phyloP scores from a whole-genome alignment of 2,888 invertebrate genomes.

The Phytoseiulus persimilis region DNA sequence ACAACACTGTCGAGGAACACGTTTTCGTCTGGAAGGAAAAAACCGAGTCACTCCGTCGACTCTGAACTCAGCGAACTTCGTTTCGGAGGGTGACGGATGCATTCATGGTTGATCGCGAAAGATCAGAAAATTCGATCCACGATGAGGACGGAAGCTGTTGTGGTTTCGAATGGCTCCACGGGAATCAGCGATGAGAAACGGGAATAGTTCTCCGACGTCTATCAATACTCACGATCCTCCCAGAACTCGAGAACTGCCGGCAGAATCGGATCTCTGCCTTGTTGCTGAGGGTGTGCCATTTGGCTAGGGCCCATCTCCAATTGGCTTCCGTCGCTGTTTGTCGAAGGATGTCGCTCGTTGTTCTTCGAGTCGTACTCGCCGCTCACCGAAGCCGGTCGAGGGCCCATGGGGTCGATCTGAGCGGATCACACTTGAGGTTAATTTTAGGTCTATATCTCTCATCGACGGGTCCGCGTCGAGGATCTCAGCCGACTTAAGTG shows the following conservation, averaged over 20 bases:
- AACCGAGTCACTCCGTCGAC: constrained; percentile 31
- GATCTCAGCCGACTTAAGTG: no score
- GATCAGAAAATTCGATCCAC: no score
- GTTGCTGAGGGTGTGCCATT: constrained; percentile 37
- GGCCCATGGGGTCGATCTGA: constrained; percentile 24
- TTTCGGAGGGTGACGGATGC: no score
- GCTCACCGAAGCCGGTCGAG: constrained; percentile 35
- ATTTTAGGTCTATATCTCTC: no score
- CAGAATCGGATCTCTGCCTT: constrained; percentile 74
- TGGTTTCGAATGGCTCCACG: no score
- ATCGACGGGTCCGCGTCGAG: no score
- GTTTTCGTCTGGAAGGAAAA: constrained; percentile 61
- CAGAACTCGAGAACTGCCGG: constrained; percentile 90
- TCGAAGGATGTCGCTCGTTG: constrained; percentile 24
- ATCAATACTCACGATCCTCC: constrained; percentile 61
- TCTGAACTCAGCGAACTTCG: no score
- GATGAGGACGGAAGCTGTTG: no score
- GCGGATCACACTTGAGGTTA: background rate
- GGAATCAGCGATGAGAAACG: no score
- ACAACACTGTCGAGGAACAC: constrained; percentile 79
- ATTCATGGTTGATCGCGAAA: no score
- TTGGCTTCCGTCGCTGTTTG: constrained; percentile 28
- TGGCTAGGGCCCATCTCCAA: background rate
- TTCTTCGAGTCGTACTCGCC: constrained; percentile 36
- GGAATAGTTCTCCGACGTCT: background rate